Evolutionary conservation across 2,888 invertebrate genomes (phyloP), one percentile per base, ranked within the genome.

Genomic region (Athrips mouffetella): DNA sequence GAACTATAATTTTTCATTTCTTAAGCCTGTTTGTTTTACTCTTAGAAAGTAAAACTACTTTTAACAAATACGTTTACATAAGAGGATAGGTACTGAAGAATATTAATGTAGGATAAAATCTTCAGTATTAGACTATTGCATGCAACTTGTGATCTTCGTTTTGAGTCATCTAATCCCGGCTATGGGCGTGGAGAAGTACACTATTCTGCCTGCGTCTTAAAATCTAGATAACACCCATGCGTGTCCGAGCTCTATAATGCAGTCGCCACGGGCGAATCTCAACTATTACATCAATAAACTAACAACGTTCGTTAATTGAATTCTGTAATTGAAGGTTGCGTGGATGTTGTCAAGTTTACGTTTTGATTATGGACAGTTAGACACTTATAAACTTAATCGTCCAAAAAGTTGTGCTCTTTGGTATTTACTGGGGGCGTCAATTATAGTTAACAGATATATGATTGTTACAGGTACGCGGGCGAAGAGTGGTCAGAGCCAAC

Each of bases 251-350:
- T 53, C 70, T 67, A 73, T 75, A 72, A 70, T 65, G 62, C 53
- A 60, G 59, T 60, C 57, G 54, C 65, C 53, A 59, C 58, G 66
- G 62, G 68, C 65, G 57, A 67, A 69, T 67, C 62, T 67, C 60
- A 73, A 67, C 70, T 70, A 69, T 75, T 70, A 70, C 64, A 67
- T 73, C 71, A 72, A 67, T 74, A 70, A 71, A 73, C 63, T 59
- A 73, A 70, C 68, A 62, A 60, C 59, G 55, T 58, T 65, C 57
- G 63, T 70, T 75, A 75, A 79, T 78, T 73, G 72, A 73, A 70
- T 68, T 68, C 57, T 58, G 53, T 65, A 65, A 64, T 66, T 62
- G 56, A 66, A 66, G 55, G 53, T 55, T 61, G 56, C 57, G 53
- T 49, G 50, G 42, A 44, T 49, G 54, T 49, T 48, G 46, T 41